Base-by-base conservation (phyloP, 2,797 vertebrate genomes). In the Betta splendens region DNA sequence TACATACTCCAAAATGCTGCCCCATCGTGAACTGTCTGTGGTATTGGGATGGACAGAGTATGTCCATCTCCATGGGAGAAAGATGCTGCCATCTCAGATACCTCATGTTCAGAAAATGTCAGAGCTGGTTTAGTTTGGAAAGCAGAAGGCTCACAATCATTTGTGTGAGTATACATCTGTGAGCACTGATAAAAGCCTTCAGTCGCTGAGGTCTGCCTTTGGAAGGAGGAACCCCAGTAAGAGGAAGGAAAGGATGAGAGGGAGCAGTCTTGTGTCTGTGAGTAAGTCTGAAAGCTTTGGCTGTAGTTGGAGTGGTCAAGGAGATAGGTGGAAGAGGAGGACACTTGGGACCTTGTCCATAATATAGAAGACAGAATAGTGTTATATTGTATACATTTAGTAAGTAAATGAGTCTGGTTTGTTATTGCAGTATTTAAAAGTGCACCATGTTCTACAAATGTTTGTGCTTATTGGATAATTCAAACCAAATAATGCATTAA, bases 81-180 rank as follows among this genome's bases (percentile, higher is more conserved):
- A 7, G 50, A 47, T 13, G 22, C 22, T 42, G 62, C 32, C 3
- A 26, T 36, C 39, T 77, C 60, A 50, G 61, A 44, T 38, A 32
- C 9, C 10, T 58, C 63, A 7, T 15, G 52, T 63, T 69, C 71
- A 52, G 47, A 21, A 29, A 68, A 62, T 17, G 71, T 51, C 26
- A 23, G 40, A 60, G 40, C 5, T 46, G 39, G 80, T 23, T 70
- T 58, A 42, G 46, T 35, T 37, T 35, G 72, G 76, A 35, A 13
- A 58, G 54, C 43, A 20, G 51, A 36, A 22, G 56, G 22, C 7
- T 69, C 42, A 0, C 43, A 48, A 67, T 9, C 8, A 25, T 56
- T 59, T 67, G 71, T 64, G 32, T 59, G 59, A 73, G 76, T 60
- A 63, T 61, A 38, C 18, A 45, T 61, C 72, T 80, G 84, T 17